Evolutionary conservation across 2,113 vertebrate genomes (phyloP).

Genomic region (Sclerurus mexicanus): DNA sequence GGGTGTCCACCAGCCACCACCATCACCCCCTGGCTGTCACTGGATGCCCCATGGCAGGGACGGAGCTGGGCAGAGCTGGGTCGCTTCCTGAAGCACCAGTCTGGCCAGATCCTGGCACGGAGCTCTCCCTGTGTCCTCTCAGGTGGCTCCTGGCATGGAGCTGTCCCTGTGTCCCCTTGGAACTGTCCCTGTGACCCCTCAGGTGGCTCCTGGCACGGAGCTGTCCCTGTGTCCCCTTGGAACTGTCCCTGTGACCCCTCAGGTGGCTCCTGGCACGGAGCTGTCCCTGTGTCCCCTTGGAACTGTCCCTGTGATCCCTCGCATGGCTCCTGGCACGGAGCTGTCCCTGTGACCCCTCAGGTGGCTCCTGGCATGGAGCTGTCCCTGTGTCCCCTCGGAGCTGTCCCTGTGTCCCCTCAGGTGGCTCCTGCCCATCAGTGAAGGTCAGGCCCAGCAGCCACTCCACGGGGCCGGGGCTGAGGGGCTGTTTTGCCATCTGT

Average conservation of each 20-base stretch:
- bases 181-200: too few relatives aligned
- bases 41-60: background rate
- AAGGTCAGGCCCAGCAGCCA: background rate
- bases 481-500: background rate
- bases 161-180: background rate
- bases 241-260: background rate
- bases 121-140: background rate
- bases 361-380: background rate
- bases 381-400: background rate
- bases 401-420: too few relatives aligned
- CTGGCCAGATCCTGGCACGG: background rate
- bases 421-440: background rate
- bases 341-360: background rate
- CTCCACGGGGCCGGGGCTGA: accelerated
- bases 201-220: background rate
- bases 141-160: background rate
- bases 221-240: too few relatives aligned
- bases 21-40: background rate
- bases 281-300: too few relatives aligned
- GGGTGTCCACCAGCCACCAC: accelerated
- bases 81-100: background rate
- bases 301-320: too few relatives aligned
- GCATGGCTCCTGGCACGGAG: background rate
- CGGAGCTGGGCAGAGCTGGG: background rate
- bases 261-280: too few relatives aligned